These are phyloP conservation scores for Nemotelus nigrinus DNA, from an alignment of 2,888 invertebrate species.

Conservation along the genomic window DNA sequence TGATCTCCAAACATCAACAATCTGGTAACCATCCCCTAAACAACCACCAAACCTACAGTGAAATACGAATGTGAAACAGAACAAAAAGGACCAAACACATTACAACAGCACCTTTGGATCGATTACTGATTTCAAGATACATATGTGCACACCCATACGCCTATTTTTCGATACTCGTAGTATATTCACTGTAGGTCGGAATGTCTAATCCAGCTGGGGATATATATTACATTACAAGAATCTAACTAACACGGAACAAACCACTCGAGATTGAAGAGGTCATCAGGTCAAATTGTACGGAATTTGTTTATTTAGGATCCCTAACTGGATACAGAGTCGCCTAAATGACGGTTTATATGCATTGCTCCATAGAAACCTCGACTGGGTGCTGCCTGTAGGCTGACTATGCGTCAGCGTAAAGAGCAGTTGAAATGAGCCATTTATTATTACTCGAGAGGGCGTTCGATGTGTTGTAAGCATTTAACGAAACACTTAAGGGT, in stretches of 20 bases:
- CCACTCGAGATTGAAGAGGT: conserved; percentile 22
- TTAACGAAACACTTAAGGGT: too few species aligned
- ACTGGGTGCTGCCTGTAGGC: too few species aligned
- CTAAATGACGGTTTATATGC: not conserved
- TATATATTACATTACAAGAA: conserved; percentile 20
- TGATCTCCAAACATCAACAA: not conserved
- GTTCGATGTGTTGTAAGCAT: too few species aligned
- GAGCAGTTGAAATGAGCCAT: too few species aligned
- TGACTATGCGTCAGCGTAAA: too few species aligned
- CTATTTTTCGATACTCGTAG: not conserved
- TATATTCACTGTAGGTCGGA: not conserved
- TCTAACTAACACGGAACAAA: conserved; percentile 17
- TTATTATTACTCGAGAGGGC: too few species aligned
- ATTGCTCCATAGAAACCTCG: too few species aligned
- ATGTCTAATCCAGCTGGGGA: conserved; percentile 1
- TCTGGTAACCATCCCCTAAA: not conserved
- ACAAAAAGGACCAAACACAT: conserved; percentile 12
- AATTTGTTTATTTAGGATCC: conserved; percentile 22
- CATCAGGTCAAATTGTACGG: conserved; percentile 18
- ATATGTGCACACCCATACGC: not conserved
- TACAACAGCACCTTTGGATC: conserved; percentile 2
- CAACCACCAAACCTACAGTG: not conserved
- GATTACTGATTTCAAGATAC: conserved; percentile 18
- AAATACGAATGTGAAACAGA: not conserved
- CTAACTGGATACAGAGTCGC: not conserved